Evolutionary conservation across 2,888 invertebrate species (phyloP), one percentile per base, ranked within the genome.

Genomic region (Lepidocyrtoides sp.): DNA sequence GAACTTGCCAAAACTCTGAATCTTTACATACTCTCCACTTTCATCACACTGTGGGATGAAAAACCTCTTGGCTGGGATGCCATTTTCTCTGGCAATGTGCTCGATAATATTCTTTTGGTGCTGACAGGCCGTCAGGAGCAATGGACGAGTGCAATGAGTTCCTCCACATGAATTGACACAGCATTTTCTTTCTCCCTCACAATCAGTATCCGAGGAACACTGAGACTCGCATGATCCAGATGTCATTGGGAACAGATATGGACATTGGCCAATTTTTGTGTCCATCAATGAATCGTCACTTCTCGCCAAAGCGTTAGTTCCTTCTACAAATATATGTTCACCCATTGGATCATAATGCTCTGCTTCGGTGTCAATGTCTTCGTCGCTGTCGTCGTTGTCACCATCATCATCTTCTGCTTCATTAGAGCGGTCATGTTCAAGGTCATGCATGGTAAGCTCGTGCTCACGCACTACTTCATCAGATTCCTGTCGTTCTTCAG

Each of bases 161-260:
- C 98, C 92, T n/a, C 91, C 98, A 94, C 98, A 98, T 29, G 98
- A 98, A 63, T 98, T 98, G 0, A 98, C 97, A 95, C 98, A 98
- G 95, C 98, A 98, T 91, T 98, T 97, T 89, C 96, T 96, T 0
- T 96, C 96, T 0, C 96, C 96, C 1, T 96, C 96, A 94, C 98
- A 98, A 93, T 97, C 97, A 17, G 97, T 96, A 95, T 98, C 98
- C 0, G 96, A 96, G 84, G 96, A 96, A 93, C 98, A 98, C 94
- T 97, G 97, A 95, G 97, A 97, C 94, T 97, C 97, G 94, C 98
- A 98, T 77, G 96, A 96, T 2, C 96, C 96, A 0, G 96, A 95
- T 57, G 95, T 95, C 63, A 79, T 41, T 0, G 98, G 98, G 41
- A 98, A 97, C 91, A 98, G 95, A 95, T 97, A 98, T 0, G 98